phyloP scores from a whole-genome alignment of 2,888 invertebrate species.

The Cantharis lateralis region DNA sequence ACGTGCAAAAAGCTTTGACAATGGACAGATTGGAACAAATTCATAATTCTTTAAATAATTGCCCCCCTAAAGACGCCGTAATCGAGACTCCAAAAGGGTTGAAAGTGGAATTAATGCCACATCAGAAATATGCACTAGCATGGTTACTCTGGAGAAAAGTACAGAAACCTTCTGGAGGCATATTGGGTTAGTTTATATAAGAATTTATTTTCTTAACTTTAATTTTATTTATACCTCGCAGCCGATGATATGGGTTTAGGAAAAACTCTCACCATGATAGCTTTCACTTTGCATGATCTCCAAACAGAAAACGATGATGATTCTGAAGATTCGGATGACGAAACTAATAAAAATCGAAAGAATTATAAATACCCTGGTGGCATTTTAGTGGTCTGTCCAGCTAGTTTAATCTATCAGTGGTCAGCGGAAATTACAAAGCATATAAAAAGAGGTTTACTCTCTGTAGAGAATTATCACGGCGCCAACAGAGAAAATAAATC shows the following conservation, averaged over 20 bases:
- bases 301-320: conserved; percentile 52
- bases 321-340: conserved; percentile 40
- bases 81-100: conserved; percentile 68
- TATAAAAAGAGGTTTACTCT: conserved; percentile 64
- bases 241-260: conserved; percentile 85
- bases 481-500: conserved; percentile 68
- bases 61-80: conserved; percentile 65
- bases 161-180: conserved; percentile 85
- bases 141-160: conserved; percentile 91
- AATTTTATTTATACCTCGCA: conserved; percentile 38
- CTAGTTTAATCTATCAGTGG: conserved; percentile 92
- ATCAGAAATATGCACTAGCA: conserved; percentile 83
- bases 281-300: conserved; percentile 67
- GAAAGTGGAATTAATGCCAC: conserved; percentile 72
- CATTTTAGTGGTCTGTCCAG: conserved; percentile 91
- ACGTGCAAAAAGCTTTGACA: conserved; percentile 70
- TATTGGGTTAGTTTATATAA: conserved; percentile 65
- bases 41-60: conserved; percentile 70
- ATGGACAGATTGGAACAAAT: conserved; percentile 72
- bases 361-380: conserved; percentile 59
- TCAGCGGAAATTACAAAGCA: conserved; percentile 74
- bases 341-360: conserved; percentile 31
- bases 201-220: neutral
- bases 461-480: conserved; percentile 81
- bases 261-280: conserved; percentile 84